phyloP scores from a whole-genome alignment of 1,140 invertebrate genomes.

The Probaryconus sp. region DNA sequence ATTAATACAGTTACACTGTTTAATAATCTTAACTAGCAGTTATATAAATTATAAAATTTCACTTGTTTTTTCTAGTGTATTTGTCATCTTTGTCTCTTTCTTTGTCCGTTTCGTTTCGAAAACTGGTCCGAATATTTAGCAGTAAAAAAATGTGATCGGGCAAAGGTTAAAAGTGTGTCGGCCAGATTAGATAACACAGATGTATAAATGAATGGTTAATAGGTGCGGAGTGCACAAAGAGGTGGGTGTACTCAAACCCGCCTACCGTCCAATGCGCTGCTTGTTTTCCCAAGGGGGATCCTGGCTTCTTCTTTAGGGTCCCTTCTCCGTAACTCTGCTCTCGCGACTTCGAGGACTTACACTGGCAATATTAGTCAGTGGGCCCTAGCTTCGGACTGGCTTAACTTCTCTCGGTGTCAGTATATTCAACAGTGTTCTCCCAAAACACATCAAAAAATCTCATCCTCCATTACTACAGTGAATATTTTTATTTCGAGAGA shows the following conservation, averaged over 20 bases:
- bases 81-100: no score
- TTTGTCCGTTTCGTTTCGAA: no score
- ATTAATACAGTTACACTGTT: no score
- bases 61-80: no score
- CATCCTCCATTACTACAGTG: not conserved
- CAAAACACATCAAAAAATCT: not conserved
- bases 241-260: conserved; percentile 76
- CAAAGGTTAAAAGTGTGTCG: not conserved
- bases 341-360: conserved; percentile 62
- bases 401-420: conserved; percentile 16
- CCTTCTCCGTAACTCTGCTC: conserved; percentile 67
- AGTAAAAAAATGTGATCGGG: no score
- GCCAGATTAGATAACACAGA: conserved; percentile 48
- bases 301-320: conserved; percentile 72
- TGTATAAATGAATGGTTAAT: conserved; percentile 68
- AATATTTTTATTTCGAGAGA: no score
- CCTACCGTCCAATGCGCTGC: conserved; percentile 76
- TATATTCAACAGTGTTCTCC: conserved; percentile 1
- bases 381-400: conserved; percentile 51
- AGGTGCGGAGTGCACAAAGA: conserved; percentile 64
- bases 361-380: conserved; percentile 69
- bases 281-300: conserved; percentile 74
- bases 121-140: no score
- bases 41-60: no score
- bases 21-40: no score